Evolutionary conservation across 23 tunicate genomes (phyloP).

Genomic region (Ciona savignyi): DNA sequence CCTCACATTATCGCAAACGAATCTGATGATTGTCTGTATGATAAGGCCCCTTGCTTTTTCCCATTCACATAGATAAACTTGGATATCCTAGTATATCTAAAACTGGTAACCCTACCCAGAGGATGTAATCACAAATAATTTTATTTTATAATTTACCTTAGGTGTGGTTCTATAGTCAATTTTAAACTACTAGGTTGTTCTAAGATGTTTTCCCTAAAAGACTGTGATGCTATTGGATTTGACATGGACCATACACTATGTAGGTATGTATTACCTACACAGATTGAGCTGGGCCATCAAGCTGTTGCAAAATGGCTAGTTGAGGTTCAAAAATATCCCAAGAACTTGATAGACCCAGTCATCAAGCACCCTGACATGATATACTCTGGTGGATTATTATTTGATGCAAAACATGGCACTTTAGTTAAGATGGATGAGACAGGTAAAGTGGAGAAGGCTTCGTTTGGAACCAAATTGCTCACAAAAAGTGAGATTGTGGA

Average conservation of each 20-base stretch:
- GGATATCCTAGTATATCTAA: too few species aligned
- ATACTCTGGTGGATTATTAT: slow-evolving; percentile 23
- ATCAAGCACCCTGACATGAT: slow-evolving; percentile 1
- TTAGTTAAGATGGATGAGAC: slow-evolving; percentile 15
- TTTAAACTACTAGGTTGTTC: neutral
- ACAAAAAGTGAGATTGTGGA: slow-evolving; percentile 5
- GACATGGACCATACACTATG: slow-evolving; percentile 47
- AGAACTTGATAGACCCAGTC: slow-evolving; percentile 4
- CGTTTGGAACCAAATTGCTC: neutral
- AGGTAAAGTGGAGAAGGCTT: slow-evolving; percentile 20
- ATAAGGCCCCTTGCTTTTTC: too few species aligned
- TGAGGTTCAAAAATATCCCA: slow-evolving; percentile 2
- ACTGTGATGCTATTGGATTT: slow-evolving; percentile 36
- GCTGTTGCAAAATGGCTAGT: slow-evolving; percentile 15
- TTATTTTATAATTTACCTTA: too few species aligned
- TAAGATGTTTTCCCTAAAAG: neutral
- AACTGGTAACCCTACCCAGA: too few species aligned
- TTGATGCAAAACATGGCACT: slow-evolving; percentile 16
- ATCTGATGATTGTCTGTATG: too few species aligned
- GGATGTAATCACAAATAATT: too few species aligned
- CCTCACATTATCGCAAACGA: too few species aligned
- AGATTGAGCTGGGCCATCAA: slow-evolving; percentile 21
- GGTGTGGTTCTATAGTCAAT: too few species aligned
- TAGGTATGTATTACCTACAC: slow-evolving; percentile 15
- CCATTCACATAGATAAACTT: too few species aligned